Percentiles rank a stretch among this genome's conserved stretches.
These are phyloP conservation scores for Cryptotermes secundus DNA, from an alignment of 1,140 invertebrate species.

Conservation along the genomic window DNA sequence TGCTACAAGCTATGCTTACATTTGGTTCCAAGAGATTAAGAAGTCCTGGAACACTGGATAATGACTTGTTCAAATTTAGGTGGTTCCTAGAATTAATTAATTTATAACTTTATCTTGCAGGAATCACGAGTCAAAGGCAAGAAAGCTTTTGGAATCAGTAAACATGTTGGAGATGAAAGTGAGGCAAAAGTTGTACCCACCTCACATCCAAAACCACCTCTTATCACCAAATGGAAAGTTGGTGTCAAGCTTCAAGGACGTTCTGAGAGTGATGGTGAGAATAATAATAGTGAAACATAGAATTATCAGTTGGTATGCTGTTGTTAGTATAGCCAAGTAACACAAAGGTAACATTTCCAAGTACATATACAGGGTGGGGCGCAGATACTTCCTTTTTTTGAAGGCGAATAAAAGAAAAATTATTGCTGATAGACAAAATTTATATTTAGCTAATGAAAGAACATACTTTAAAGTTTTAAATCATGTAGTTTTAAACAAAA, in stretches of 20 bases:
- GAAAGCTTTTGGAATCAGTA: slow-evolving; percentile 32
- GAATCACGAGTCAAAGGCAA: slow-evolving; percentile 37
- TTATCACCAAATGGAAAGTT: slow-evolving; percentile 69
- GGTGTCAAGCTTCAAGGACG: slow-evolving; percentile 64
- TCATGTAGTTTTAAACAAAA: no score
- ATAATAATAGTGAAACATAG: not conserved
- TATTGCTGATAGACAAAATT: no score
- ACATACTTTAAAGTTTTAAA: no score
- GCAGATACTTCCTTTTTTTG: no score
- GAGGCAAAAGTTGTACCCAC: slow-evolving; percentile 46
- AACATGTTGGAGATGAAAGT: slow-evolving; percentile 43
- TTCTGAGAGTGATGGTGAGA: slow-evolving; percentile 60
- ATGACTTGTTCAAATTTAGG: not conserved
- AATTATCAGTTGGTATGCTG: not conserved
- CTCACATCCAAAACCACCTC: slow-evolving; percentile 48
- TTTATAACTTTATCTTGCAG: slow-evolving; percentile 36
- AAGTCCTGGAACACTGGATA: no score
- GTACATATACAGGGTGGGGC: no score
- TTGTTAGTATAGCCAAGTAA: no score
- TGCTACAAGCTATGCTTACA: no score
- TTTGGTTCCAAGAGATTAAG: no score
- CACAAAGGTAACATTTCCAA: no score
- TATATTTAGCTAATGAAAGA: no score
- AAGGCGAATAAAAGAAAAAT: no score
- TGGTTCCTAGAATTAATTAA: not conserved